A percentile compares a stretch with the other conserved stretches of the same genome.
These are phyloP conservation scores for Molossus alvarezi DNA, from an alignment of 2,797 vertebrate species.

Conservation along the genomic window DNA sequence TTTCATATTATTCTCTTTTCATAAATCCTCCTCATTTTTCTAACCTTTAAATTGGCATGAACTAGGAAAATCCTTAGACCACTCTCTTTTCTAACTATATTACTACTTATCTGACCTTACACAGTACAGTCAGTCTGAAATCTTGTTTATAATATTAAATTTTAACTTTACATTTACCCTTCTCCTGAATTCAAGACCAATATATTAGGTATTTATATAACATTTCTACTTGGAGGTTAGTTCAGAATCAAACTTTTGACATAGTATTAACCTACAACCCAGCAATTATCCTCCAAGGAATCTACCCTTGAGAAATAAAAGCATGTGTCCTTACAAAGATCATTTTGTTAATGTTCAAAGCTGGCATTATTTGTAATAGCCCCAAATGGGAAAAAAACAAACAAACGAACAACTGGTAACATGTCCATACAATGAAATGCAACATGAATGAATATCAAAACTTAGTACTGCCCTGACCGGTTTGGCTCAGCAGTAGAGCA, in stretches of 20 bases:
- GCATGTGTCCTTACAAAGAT: neutral
- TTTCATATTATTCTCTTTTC: neutral
- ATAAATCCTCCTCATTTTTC: neutral
- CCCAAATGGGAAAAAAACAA: neutral
- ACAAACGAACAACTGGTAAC: neutral
- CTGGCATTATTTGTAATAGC: neutral
- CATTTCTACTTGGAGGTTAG: neutral
- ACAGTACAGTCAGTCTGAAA: neutral
- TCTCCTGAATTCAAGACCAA: conserved; percentile 12
- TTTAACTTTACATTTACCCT: neutral
- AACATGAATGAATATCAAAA: neutral
- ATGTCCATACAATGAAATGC: neutral
- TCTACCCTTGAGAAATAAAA: conserved; percentile 8
- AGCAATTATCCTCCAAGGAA: neutral
- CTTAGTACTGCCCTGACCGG: no score
- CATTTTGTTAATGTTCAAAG: conserved; percentile 4
- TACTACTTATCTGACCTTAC: neutral
- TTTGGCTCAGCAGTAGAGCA: no score
- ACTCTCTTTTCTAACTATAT: neutral
- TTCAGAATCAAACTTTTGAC: conserved; percentile 11
- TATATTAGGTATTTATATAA: neutral
- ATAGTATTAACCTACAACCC: neutral
- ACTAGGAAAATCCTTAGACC: neutral
- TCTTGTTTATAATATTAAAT: conserved; percentile 32
- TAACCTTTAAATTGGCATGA: conserved; percentile 14